These are phyloP conservation scores for Lophura swinhoii DNA, from an alignment of 2,797 vertebrate genomes.

Conservation along the genomic window DNA sequence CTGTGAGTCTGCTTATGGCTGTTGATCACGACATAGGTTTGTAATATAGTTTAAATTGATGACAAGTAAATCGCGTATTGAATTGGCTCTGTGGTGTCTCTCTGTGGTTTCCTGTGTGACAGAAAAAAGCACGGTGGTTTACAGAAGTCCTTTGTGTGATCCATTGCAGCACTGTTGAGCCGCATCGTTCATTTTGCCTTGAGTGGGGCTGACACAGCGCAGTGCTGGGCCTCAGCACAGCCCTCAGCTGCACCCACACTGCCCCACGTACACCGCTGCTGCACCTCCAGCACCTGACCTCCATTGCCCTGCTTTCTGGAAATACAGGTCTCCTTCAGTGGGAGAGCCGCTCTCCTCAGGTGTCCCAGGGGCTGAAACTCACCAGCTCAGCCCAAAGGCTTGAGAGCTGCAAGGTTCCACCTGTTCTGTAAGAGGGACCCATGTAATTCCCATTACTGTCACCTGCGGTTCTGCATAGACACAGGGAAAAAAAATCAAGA, in stretches of 20 bases:
- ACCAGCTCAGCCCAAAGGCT: neutral
- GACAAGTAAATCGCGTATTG: neutral
- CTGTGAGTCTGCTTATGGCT: too few species aligned
- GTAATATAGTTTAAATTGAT: neutral
- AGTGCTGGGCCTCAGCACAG: too few species aligned
- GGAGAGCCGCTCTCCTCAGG: neutral
- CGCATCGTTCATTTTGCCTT: rapidly evolving
- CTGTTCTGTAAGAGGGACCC: neutral
- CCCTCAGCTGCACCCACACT: neutral
- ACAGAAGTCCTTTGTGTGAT: neutral
- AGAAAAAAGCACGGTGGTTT: rapidly evolving
- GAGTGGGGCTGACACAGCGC: neutral
- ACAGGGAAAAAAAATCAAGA: neutral
- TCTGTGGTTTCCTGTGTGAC: neutral
- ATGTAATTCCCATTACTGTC: neutral
- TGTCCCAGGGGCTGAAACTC: neutral
- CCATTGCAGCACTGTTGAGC: rapidly evolving
- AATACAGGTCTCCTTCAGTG: neutral
- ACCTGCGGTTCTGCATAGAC: neutral
- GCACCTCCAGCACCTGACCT: neutral
- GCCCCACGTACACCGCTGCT: too few species aligned
- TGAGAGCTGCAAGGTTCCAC: neutral
- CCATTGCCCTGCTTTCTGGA: neutral
- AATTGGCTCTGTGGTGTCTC: neutral
- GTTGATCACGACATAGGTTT: neutral